phyloP scores from a whole-genome alignment of 2,888 invertebrate species.

The Deilephila elpenor region DNA sequence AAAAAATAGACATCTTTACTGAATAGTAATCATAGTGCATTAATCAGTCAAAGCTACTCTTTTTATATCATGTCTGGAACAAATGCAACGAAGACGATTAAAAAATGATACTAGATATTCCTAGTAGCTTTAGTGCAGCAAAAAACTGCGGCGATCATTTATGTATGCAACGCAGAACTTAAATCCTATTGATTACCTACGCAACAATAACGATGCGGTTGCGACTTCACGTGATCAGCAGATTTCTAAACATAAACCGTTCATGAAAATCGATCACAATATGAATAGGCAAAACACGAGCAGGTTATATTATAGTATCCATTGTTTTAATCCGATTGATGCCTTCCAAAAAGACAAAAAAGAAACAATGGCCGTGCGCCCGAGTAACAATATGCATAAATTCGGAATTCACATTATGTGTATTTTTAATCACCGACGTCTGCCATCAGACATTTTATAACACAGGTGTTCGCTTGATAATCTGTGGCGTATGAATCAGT shows the following conservation, averaged over 20 bases:
- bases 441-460: constrained; percentile 39
- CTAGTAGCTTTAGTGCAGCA: constrained; percentile 1
- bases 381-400: constrained; percentile 23
- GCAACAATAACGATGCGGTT: not conserved
- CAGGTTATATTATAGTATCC: not conserved
- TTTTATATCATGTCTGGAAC: constrained; percentile 13
- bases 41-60: constrained; percentile 19
- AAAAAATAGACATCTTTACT: constrained; percentile 13
- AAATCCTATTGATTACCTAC: not conserved
- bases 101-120: not conserved
- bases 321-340: not conserved
- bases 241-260: not conserved
- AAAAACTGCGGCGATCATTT: not conserved
- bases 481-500: constrained; percentile 58
- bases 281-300: not conserved
- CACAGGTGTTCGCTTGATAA: constrained; percentile 57
- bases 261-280: not conserved
- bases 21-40: constrained; percentile 14
- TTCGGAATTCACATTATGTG: constrained; percentile 28
- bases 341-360: constrained; percentile 12
- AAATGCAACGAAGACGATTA: not conserved
- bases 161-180: constrained; percentile 1
- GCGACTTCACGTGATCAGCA: not conserved
- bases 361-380: constrained; percentile 7
- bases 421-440: constrained; percentile 30